These are phyloP conservation scores for Microplitis demolitor DNA, from an alignment of 1,140 invertebrate genomes.

Conservation along the genomic window DNA sequence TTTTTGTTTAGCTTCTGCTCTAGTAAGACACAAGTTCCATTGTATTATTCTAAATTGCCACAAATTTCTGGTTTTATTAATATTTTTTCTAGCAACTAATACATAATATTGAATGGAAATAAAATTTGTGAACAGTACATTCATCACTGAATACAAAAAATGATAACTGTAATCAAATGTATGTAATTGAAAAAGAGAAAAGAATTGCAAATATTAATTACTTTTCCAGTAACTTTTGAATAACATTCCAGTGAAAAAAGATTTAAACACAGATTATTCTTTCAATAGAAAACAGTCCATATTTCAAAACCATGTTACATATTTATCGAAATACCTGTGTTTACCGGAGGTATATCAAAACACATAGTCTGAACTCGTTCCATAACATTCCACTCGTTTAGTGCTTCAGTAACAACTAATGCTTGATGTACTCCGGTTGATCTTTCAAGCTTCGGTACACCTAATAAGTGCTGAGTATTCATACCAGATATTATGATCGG, in stretches of 20 bases:
- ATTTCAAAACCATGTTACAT: not conserved
- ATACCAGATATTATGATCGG: constrained; percentile 39
- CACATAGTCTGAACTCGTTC: constrained; percentile 30
- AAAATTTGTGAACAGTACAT: too few relatives aligned
- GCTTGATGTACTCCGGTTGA: constrained; percentile 38
- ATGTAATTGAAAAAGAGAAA: not conserved
- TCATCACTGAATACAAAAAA: not conserved
- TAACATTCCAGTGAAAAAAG: too few relatives aligned
- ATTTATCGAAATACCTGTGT: constrained; percentile 19
- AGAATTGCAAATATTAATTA: not conserved
- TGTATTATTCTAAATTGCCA: not conserved
- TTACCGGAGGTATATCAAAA: constrained; percentile 33
- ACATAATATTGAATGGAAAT: not conserved
- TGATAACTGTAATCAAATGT: not conserved
- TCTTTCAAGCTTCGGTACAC: constrained; percentile 40
- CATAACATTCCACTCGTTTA: constrained; percentile 27
- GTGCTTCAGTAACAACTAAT: constrained; percentile 31
- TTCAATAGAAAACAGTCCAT: too few relatives aligned
- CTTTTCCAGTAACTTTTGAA: not conserved
- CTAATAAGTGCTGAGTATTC: constrained; percentile 38
- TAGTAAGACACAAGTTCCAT: not conserved
- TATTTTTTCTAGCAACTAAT: not conserved
- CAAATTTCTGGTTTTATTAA: not conserved
- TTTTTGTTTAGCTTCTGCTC: constrained; percentile 1
- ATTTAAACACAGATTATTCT: too few relatives aligned